A percentile compares a stretch with the other conserved stretches of the same genome.
Evolutionary conservation across 2,888 invertebrate genomes (phyloP).

Genomic region (Tubulanus polymorphus): DNA sequence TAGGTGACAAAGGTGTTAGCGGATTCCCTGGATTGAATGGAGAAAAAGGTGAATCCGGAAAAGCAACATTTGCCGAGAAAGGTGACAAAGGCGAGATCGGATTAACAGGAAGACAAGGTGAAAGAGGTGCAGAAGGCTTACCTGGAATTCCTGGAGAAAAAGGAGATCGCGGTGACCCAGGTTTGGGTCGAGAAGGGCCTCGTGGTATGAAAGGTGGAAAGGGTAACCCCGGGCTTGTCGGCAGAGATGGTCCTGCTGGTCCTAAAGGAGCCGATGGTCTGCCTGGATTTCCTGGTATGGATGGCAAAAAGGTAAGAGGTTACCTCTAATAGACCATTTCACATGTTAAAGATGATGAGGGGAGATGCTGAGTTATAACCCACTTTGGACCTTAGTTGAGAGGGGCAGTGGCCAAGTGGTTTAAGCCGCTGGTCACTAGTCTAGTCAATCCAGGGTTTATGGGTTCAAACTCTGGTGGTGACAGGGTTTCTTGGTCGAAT

Average conservation of each 20-base stretch:
- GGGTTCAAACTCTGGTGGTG: too few species aligned
- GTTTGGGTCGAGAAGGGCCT: constrained; percentile 8
- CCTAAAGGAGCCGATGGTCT: constrained; percentile 10
- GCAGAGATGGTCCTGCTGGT: constrained; percentile 6
- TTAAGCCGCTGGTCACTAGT: too few species aligned
- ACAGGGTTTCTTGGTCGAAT: too few species aligned
- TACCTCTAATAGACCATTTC: too few species aligned
- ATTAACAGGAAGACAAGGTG: background rate
- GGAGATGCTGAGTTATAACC: too few species aligned
- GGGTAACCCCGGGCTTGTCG: constrained; percentile 18
- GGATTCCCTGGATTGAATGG: constrained; percentile 8
- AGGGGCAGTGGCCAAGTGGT: too few species aligned
- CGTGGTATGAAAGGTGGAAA: constrained; percentile 22
- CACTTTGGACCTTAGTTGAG: too few species aligned
- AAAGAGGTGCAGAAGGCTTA: constrained; percentile 13
- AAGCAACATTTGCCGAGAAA: too few species aligned
- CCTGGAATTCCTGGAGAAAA: constrained; percentile 17
- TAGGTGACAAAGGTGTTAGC: constrained; percentile 11
- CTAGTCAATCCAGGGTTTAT: too few species aligned
- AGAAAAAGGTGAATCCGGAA: too few species aligned
- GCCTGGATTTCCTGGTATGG: constrained; percentile 13
- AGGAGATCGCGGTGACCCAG: constrained; percentile 13
- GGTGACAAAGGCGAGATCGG: constrained; percentile 5
- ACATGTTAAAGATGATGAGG: too few species aligned
- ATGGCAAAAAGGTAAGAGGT: too few species aligned